Percentiles rank a stretch among this genome's conserved stretches.
Evolutionary conservation across 1,140 invertebrate genomes (phyloP).

Genomic region (Chironomus striatipennis): DNA sequence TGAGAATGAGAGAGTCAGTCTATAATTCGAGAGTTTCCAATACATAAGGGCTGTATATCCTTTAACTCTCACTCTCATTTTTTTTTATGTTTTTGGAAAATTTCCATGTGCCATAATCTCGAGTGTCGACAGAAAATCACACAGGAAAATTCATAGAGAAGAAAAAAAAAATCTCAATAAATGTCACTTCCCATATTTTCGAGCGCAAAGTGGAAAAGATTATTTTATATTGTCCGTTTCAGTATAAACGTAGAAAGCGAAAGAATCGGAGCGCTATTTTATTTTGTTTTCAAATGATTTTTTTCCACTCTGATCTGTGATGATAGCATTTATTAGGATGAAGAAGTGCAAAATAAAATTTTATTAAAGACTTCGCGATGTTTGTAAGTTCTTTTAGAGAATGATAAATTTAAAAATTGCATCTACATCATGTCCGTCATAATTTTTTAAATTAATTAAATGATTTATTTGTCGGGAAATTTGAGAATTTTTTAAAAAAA

Average conservation of each 20-base stretch:
- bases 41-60: not conserved
- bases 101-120: conserved; percentile 12
- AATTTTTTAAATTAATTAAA: not conserved
- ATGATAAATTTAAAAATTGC: not conserved
- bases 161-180: not conserved
- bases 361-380: not conserved
- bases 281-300: conserved; percentile 5
- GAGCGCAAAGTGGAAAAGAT: not conserved
- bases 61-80: not conserved
- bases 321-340: conserved; percentile 17
- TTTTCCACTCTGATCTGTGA: conserved; percentile 20
- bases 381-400: conserved; percentile 10
- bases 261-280: conserved; percentile 6
- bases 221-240: conserved; percentile 6
- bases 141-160: too few species aligned
- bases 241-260: not conserved
- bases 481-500: not conserved
- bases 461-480: not conserved
- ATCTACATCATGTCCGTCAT: not conserved
- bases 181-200: not conserved
- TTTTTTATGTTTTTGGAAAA: not conserved
- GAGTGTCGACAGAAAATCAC: not conserved
- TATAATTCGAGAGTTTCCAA: not conserved
- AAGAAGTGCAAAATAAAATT: conserved; percentile 20
- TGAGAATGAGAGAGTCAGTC: not conserved